phyloP scores from a whole-genome alignment of 2,888 invertebrate species.

The Polydrusus cervinus region DNA sequence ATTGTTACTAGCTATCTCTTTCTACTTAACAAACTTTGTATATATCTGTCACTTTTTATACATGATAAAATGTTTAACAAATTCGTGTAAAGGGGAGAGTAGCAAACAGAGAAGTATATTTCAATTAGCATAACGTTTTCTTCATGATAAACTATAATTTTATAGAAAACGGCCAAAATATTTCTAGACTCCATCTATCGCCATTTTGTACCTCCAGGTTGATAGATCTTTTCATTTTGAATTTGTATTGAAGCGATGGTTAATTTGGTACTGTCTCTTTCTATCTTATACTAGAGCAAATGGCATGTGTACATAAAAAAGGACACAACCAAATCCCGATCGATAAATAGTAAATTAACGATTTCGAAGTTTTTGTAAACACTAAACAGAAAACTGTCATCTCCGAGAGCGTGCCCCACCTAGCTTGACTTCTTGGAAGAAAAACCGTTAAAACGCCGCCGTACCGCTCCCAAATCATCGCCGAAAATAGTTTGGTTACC shows the following conservation, averaged over 20 bases:
- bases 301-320: background rate
- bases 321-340: background rate
- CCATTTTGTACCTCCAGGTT: background rate
- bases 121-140: too few relatives aligned
- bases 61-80: too few relatives aligned
- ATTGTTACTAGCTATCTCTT: background rate
- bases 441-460: slow-evolving; percentile 61
- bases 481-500: slow-evolving; percentile 69
- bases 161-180: too few relatives aligned
- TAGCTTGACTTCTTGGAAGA: slow-evolving; percentile 50
- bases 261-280: background rate
- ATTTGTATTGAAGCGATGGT: background rate
- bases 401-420: slow-evolving; percentile 53
- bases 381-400: slow-evolving; percentile 27
- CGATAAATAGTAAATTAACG: background rate
- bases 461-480: slow-evolving; percentile 65
- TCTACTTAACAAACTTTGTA: background rate
- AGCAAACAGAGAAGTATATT: too few relatives aligned
- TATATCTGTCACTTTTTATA: background rate
- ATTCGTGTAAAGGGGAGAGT: too few relatives aligned
- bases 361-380: background rate
- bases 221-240: background rate
- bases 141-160: too few relatives aligned
- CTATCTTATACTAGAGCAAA: background rate
- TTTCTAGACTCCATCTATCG: background rate